Base-by-base conservation (phyloP, 1,140 invertebrate genomes). In the Drosophila bipectinata region DNA sequence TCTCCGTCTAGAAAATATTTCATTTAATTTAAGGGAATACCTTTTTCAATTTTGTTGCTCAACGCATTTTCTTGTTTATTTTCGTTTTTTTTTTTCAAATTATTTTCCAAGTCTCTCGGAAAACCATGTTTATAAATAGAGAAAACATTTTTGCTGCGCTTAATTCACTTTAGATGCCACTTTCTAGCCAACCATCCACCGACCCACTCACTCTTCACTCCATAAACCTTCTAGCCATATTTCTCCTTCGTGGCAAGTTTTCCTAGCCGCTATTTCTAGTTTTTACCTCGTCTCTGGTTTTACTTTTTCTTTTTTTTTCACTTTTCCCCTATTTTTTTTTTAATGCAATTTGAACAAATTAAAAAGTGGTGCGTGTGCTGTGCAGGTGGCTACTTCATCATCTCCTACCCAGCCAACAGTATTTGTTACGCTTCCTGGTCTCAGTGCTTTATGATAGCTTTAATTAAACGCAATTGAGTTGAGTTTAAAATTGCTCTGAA, bases 311-410 rank as follows among this genome's bases (percentile, higher is more conserved):
- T 44, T 56, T 15, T 53, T 32, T 24, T 30, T 14, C 18, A 5
- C 8, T 30, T 28, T 47, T 44, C 18, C 18, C 18, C 18, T 62
- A 59, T 79, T 75, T 14, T 26, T 47, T 51, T 66, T 66, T 84
- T 87, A 75, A 85, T 87, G 74, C 78, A 87, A 78, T 85, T 85
- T 81, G 48, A 81, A 72, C 82, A 85, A 88, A 87, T 85, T 87
- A 78, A 85, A 82, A 85, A 87, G 69, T 78, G 59, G 64, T 85
- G 82, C 82, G 74, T 84, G 62, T 54, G 51, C 49, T 26, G 41
- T 47, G 15, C 10, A 18, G 44, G 3, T 14, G 26, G 10, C 4
- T 37, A 21, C 28, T 26, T 12, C 28, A 41, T 41, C 39, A n/a
- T 52, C 21, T 26, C 12, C 45, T 48, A 18, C 48, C 45, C 24